Evolutionary conservation across 2,113 vertebrate species (phyloP), one percentile per base, ranked within the genome.

Genomic region (Burhinus bistriatus): DNA sequence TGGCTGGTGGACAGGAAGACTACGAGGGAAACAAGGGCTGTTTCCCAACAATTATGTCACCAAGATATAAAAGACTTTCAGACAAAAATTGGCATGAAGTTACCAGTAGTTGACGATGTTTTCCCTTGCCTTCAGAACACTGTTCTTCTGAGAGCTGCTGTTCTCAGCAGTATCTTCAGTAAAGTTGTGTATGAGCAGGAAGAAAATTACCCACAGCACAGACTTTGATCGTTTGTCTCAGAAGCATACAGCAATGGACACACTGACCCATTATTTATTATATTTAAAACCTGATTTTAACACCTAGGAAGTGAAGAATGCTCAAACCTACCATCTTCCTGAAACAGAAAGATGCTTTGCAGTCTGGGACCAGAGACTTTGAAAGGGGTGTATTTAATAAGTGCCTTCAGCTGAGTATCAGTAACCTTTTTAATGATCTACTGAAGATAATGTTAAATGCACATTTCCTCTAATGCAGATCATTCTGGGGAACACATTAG

Each of bases 21-120:
- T 99, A 69, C 98, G 99, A 85, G 99, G 99, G 78, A 99, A 99
- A 83, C 99, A 99, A 96, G 99, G 99, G 83, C 98, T 99, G 49
- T 99, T 99, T 96, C 99, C 99, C 80, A 99, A 99, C 98, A 99
- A 99, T 97, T 99, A 99, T 0, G 99, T 99, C 97, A 98, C 98
- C 90, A 99, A 99, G 98, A 98, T 99, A 96, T 99, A 98, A 97
- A 21, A 92, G 72, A 89, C 79, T 59, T 11, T 26, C 47, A 25
- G 32, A 57, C 20, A 42, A 51, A 69, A 55, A 47, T 3, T 8
- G 9, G 49, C 2, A 1, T 42, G 54, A 91, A 78, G 83, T 40
- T 75, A 81, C 40, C 77, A 51, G 55, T 89, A 61, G 21, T 42
- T 73, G 72, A 83, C 83, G 75, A 78, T 12, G 8, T 27, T 84